These are phyloP conservation scores for Aurelia coerulea DNA, from an alignment of 30 jellyfish, hydroid and myxozoan genomes.

Conservation along the genomic window DNA sequence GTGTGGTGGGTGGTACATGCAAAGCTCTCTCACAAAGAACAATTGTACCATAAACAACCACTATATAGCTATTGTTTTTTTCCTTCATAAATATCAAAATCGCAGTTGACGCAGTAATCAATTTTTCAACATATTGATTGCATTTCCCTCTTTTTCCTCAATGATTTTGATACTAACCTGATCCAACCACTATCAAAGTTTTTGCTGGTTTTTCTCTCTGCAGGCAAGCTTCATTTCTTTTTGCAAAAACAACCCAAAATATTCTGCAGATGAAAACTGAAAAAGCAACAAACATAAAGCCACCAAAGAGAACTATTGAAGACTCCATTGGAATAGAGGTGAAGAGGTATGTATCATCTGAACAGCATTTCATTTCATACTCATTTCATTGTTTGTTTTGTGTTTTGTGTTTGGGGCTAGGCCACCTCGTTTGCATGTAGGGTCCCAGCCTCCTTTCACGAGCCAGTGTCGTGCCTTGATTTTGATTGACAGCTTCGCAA, in stretches of 20 bases:
- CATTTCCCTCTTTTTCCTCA: too few species aligned
- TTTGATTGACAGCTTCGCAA: constrained; percentile 51
- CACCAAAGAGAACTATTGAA: constrained; percentile 12
- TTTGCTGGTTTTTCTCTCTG: constrained; percentile 32
- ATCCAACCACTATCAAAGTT: constrained; percentile 59
- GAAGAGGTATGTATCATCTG: constrained; percentile 19
- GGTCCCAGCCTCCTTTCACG: too few species aligned
- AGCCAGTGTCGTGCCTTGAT: not conserved
- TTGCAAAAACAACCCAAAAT: constrained; percentile 17
- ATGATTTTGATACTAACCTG: constrained; percentile 20
- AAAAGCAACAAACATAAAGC: constrained; percentile 2
- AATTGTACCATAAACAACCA: too few species aligned
- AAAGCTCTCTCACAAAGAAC: too few species aligned
- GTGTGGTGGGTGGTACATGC: too few species aligned
- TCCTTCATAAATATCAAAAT: too few species aligned
- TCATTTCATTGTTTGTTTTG: not conserved
- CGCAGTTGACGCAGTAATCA: too few species aligned
- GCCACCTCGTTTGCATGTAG: too few species aligned
- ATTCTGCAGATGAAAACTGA: constrained; percentile 2
- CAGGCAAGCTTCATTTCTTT: constrained; percentile 36
- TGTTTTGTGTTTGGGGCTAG: too few species aligned
- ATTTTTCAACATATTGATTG: too few species aligned
- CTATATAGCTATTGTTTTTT: too few species aligned
- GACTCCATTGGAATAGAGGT: constrained; percentile 38
- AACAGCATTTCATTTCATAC: constrained; percentile 13